These are phyloP conservation scores for Phaethornis superciliosus DNA, from an alignment of 2,113 vertebrate species.

Conservation along the genomic window DNA sequence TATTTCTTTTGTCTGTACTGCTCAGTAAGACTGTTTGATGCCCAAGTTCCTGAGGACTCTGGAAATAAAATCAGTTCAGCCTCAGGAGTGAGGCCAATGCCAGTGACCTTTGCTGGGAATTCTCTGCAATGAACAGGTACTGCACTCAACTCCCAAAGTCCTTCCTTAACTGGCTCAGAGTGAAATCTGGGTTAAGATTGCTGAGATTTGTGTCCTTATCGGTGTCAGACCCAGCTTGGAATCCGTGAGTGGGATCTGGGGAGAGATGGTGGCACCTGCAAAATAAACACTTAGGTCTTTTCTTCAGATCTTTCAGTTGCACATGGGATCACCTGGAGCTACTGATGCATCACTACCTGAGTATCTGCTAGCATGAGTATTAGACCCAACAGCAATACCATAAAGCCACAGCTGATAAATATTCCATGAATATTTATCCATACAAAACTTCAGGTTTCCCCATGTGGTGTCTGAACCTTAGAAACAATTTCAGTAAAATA, in stretches of 20 bases:
- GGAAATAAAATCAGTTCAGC: slow-evolving; percentile 45
- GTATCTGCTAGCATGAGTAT: no score
- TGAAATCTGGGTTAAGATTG: slow-evolving; percentile 31
- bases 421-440: background rate
- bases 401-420: background rate
- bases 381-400: background rate
- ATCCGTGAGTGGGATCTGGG: background rate
- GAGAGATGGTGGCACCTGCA: background rate
- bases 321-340: rapidly evolving
- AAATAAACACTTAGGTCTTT: background rate
- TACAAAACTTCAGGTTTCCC: background rate
- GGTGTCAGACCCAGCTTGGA: background rate
- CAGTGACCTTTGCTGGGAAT: slow-evolving; percentile 14
- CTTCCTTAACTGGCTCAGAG: background rate
- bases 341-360: background rate
- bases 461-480: background rate
- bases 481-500: background rate
- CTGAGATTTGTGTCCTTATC: background rate
- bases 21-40: background rate
- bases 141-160: background rate
- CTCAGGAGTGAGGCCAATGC: background rate
- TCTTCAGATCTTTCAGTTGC: background rate
- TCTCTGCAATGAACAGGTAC: background rate
- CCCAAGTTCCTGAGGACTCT: slow-evolving; percentile 8
- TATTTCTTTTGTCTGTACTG: background rate